These are phyloP conservation scores for Corythoichthys haematopterus DNA, from an alignment of 2,113 vertebrate species.

Conservation along the genomic window DNA sequence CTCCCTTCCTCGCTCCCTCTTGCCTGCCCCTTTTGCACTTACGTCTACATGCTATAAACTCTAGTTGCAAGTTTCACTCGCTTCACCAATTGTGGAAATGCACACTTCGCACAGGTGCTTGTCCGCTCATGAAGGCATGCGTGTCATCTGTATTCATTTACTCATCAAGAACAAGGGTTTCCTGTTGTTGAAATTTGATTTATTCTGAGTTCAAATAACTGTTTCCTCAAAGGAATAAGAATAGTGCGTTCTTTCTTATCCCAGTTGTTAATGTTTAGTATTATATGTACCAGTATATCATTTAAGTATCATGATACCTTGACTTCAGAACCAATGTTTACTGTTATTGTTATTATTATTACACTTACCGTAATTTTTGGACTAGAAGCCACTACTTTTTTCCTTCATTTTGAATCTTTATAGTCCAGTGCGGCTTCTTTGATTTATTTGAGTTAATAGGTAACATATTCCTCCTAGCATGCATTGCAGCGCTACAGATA, in stretches of 20 bases:
- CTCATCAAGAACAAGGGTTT: conserved; percentile 5
- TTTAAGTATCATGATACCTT: no score
- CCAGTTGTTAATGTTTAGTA: no score
- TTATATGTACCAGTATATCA: no score
- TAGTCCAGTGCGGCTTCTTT: no score
- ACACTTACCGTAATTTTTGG: no score
- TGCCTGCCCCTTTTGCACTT: conserved; percentile 42
- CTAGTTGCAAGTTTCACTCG: conserved; percentile 59
- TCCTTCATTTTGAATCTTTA: no score
- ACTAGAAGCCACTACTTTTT: no score
- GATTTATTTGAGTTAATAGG: no score
- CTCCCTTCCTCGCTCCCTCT: conserved; percentile 35
- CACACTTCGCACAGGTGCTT: conserved; percentile 7
- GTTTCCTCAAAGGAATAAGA: background rate
- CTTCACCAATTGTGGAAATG: conserved; percentile 34
- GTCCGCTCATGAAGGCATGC: conserved; percentile 19
- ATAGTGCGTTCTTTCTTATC: background rate
- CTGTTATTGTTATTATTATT: no score
- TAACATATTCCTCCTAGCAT: no score
- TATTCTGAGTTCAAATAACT: background rate
- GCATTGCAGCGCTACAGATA: no score
- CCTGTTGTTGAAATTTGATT: background rate
- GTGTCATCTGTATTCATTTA: conserved; percentile 17
- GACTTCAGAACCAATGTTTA: no score
- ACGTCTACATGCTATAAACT: conserved; percentile 14